Percentiles rank a stretch among this genome's conserved stretches.
phyloP scores from a whole-genome alignment of 1,140 invertebrate genomes.

The Zeugodacus cucurbitae region DNA sequence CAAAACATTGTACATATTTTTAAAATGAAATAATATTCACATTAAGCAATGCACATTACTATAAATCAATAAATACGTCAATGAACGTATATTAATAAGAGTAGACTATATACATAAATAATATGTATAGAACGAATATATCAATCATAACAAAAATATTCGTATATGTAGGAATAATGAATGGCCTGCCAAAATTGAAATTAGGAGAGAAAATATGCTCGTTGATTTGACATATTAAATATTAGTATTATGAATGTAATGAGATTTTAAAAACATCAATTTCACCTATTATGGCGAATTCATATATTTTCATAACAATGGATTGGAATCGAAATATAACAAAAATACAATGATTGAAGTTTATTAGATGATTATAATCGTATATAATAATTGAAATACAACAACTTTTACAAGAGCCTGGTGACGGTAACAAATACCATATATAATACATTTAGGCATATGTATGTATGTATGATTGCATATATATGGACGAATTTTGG shows the following conservation, averaged over 20 bases:
- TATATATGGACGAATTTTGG: not conserved
- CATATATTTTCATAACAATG: conserved; percentile 31
- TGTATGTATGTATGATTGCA: not conserved
- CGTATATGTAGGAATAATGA: not conserved
- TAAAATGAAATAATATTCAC: not conserved
- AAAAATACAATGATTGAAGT: not conserved
- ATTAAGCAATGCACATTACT: not conserved
- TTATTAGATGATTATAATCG: not conserved
- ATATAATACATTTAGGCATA: not conserved
- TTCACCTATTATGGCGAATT: not conserved
- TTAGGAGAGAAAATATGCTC: not conserved
- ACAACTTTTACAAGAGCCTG: not conserved
- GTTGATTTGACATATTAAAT: not conserved
- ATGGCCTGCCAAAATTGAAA: not conserved
- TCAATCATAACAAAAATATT: not conserved
- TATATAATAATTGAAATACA: not conserved
- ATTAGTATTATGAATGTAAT: not conserved
- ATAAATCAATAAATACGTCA: not conserved
- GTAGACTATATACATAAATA: not conserved
- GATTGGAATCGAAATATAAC: not conserved
- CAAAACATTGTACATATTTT: not conserved
- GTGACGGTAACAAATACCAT: not conserved
- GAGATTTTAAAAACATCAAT: not conserved
- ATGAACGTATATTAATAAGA: not conserved
- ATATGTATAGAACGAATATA: not conserved